phyloP scores from a whole-genome alignment of 2,888 invertebrate species.

The Acleris cristana region DNA sequence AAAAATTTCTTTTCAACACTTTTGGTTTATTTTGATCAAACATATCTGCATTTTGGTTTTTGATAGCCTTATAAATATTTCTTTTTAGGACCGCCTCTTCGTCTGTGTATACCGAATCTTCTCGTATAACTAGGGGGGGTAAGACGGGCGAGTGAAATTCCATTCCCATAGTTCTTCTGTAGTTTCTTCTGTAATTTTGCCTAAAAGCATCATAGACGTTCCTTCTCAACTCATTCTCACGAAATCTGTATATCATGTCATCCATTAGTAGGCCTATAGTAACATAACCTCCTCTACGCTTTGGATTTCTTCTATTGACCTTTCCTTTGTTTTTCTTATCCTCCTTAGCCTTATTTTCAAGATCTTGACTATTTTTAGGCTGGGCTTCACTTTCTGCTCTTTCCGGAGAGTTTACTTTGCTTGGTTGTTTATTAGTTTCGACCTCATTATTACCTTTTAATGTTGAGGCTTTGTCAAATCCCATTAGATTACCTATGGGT shows the following conservation, averaged over 20 bases:
- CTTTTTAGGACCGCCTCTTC: conserved; percentile 43
- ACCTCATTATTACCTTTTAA: too few relatives aligned
- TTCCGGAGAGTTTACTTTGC: too few relatives aligned
- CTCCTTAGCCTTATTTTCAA: too few relatives aligned
- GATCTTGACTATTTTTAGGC: too few relatives aligned
- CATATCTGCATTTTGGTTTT: neutral
- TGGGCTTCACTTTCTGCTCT: too few relatives aligned
- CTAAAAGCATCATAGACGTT: conserved; percentile 38
- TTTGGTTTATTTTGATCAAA: too few relatives aligned
- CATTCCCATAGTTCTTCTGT: neutral
- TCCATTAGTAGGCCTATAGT: neutral
- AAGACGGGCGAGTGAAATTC: neutral
- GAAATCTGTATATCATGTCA: conserved; percentile 44
- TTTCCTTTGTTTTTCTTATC: too few relatives aligned
- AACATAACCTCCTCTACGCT: neutral
- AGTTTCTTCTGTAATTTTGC: conserved; percentile 19
- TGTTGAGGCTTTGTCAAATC: too few relatives aligned
- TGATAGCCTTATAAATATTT: conserved; percentile 47
- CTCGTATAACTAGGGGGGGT: conserved; percentile 9
- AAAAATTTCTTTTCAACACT: too few relatives aligned
- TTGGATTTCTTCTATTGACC: too few relatives aligned
- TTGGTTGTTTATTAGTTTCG: too few relatives aligned
- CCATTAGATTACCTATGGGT: too few relatives aligned
- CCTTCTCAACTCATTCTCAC: conserved; percentile 41
- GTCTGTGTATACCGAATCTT: conserved; percentile 33